Conservation (phyloP, 1,140 invertebrate genomes). For the Mizuhopecten yessoensis region DNA sequence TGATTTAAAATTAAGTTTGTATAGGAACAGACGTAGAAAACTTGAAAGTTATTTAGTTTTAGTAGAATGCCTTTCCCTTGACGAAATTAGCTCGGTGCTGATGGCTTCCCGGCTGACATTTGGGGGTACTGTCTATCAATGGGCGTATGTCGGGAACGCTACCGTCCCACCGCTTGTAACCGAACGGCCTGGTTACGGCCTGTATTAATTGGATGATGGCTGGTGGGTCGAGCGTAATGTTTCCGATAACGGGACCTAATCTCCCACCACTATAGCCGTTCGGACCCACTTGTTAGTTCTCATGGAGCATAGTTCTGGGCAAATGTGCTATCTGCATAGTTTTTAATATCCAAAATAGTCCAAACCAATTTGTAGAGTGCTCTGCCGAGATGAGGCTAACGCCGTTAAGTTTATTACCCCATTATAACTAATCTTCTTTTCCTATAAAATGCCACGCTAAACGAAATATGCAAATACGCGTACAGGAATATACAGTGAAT, state of each 20-base stretch:
- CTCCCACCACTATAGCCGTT: not conserved
- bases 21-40: not conserved
- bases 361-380: conserved; percentile 24
- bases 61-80: not conserved
- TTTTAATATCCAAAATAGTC: conserved; percentile 35
- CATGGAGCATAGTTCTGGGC: not conserved
- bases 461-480: conserved; percentile 34
- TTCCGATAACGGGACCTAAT: not conserved
- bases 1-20: conserved; percentile 40
- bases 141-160: not conserved
- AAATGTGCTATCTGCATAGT: conserved; percentile 24
- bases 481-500: not conserved
- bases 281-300: not conserved
- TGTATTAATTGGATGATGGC: not conserved
- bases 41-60: conserved; percentile 9
- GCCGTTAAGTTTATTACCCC: conserved; percentile 17
- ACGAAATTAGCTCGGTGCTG: not conserved
- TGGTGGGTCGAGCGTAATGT: not conserved
- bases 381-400: not conserved
- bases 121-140: not conserved
- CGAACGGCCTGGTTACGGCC: not conserved
- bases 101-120: not conserved
- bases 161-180: not conserved
- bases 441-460: conserved; percentile 32
- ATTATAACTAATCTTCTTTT: conserved; percentile 35